Conservation (phyloP, 2,797 vertebrate species). For the Zenarchopterus dispar region DNA sequence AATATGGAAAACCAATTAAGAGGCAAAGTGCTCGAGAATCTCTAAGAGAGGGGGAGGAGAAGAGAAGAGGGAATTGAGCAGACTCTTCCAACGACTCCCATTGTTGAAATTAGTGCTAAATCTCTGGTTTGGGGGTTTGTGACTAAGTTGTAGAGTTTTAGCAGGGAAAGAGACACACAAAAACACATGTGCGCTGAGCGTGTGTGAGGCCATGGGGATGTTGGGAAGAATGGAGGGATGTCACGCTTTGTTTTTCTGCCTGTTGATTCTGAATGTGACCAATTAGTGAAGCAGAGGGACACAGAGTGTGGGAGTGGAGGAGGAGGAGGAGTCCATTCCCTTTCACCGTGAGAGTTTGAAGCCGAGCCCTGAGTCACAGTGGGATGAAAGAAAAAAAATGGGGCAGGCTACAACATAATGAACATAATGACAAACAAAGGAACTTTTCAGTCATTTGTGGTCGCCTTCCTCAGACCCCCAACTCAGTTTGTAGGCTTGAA, state of each 20-base stretch:
- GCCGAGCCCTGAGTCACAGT: constrained; percentile 53
- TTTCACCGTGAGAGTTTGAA: constrained; percentile 69
- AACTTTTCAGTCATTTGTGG: constrained; percentile 73
- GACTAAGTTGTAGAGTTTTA: constrained; percentile 41
- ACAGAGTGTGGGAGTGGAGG: constrained; percentile 64
- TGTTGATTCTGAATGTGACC: constrained; percentile 87
- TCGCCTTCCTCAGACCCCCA: constrained; percentile 50
- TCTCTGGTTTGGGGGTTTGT: constrained; percentile 35
- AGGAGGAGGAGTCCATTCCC: constrained; percentile 52
- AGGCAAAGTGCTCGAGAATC: constrained; percentile 62
- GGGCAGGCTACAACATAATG: constrained; percentile 66
- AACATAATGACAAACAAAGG: constrained; percentile 74
- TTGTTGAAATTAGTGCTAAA: constrained; percentile 45
- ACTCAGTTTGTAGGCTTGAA: constrained; percentile 22
- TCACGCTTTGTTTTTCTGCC: constrained; percentile 87
- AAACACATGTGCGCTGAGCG: constrained; percentile 41
- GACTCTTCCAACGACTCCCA: constrained; percentile 34
- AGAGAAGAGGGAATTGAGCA: constrained; percentile 18
- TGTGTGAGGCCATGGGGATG: constrained; percentile 73
- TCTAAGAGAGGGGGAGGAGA: constrained; percentile 25
- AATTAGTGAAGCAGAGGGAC: constrained; percentile 84
- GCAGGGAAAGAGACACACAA: constrained; percentile 11
- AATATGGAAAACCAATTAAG: constrained; percentile 84
- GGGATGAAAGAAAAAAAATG: constrained; percentile 56
- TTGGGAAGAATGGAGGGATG: constrained; percentile 79